These are phyloP conservation scores for Ochotona curzoniae DNA, from an alignment of 2,113 vertebrate species.

Conservation along the genomic window DNA sequence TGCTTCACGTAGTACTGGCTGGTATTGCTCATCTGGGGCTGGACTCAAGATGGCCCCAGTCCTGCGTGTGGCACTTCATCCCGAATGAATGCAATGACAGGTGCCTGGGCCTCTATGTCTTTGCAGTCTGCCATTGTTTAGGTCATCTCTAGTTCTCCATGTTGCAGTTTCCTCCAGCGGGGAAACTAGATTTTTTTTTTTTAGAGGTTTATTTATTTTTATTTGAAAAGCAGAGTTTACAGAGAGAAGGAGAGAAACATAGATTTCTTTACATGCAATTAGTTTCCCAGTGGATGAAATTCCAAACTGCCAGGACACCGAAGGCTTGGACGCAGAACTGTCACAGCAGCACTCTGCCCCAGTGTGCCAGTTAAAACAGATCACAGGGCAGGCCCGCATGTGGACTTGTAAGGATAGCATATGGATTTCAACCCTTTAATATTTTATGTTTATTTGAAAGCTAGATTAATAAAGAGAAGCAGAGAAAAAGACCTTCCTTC, in stretches of 20 bases:
- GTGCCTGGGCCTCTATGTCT: neutral
- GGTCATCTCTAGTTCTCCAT: neutral
- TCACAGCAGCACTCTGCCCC: neutral
- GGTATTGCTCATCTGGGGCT: neutral
- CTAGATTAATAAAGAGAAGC: too few relatives aligned
- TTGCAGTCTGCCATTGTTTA: neutral
- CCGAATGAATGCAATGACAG: neutral
- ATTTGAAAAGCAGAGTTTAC: too few relatives aligned
- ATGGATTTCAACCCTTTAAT: neutral
- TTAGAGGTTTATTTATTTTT: too few relatives aligned
- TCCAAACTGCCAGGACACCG: neutral
- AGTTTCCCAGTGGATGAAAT: neutral
- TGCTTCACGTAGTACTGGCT: neutral
- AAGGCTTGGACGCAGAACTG: neutral
- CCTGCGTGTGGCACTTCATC: neutral
- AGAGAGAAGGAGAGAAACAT: neutral
- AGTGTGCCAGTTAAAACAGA: constrained; percentile 17
- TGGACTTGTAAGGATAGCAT: neutral
- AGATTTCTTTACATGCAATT: neutral
- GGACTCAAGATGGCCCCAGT: neutral
- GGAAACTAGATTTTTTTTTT: neutral
- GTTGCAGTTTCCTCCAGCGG: neutral
- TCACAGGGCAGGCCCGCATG: neutral
- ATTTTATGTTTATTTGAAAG: too few relatives aligned
- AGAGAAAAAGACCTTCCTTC: too few relatives aligned